These are phyloP conservation scores for human DNA, from an alignment of 2,113 vertebrate species.

Conservation along the genomic window DNA sequence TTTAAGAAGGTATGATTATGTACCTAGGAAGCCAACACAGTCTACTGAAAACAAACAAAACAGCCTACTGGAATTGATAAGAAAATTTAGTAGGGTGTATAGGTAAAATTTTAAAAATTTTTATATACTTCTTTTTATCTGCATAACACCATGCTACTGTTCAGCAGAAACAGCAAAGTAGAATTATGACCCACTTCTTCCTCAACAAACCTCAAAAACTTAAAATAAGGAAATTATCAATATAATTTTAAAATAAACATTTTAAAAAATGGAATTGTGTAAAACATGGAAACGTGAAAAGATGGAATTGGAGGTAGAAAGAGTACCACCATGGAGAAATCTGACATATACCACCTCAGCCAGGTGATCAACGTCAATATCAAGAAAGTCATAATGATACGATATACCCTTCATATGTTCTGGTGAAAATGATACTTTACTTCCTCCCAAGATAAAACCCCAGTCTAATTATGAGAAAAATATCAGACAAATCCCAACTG, in stretches of 20 bases:
- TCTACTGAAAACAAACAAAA: background rate
- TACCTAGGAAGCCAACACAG: background rate
- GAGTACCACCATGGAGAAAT: background rate
- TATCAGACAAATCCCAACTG: background rate
- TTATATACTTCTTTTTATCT: too few species aligned
- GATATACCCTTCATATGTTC: background rate
- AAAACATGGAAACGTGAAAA: background rate
- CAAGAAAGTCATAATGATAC: background rate
- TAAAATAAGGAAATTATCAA: background rate
- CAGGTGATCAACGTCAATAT: background rate
- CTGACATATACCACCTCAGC: background rate
- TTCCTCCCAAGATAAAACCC: background rate
- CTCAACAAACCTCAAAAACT: background rate
- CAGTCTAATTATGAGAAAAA: background rate
- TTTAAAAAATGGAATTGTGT: background rate
- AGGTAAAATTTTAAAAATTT: background rate
- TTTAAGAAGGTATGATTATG: background rate
- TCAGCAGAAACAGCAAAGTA: background rate
- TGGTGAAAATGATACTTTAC: background rate
- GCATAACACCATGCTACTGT: background rate
- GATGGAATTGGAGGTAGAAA: background rate
- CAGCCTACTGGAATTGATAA: background rate
- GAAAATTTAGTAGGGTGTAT: background rate
- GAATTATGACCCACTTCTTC: background rate
- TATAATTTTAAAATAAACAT: background rate